Evolutionary conservation across 2,888 invertebrate genomes (phyloP), one percentile per base, ranked within the genome.

Genomic region (Melipona beecheii): DNA sequence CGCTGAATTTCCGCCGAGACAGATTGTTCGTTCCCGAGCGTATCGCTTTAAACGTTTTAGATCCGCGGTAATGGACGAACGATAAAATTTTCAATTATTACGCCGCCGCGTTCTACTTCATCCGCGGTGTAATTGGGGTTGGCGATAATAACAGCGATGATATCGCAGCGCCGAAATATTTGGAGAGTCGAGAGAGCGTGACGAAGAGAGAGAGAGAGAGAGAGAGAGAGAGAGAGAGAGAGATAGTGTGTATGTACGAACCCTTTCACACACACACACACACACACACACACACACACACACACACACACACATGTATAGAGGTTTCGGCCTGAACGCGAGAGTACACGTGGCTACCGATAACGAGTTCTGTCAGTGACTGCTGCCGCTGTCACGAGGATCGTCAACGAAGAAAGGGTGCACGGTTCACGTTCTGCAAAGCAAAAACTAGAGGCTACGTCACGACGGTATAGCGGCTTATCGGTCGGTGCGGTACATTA

Each of bases 401-500:
- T 88, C 87, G 76, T 86, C 88, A 83, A 75, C 84, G 83, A 86
- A 85, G 81, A 83, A 85, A 83, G 86, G 84, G 90, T 76, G 84
- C 82, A 83, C 70, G 43, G 84, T 79, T 86, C 72, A 86, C 89
- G 81, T 82, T 89, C 78, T 83, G 89, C 89, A 31, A 75, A 81
- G 89, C 89, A 92, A 92, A 92, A 92, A 92, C 91, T 92, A 82
- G 90, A 91, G 91, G 91, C 90, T 89, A 90, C 90, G 91, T 92
- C 92, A 91, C 91, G 90, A 88, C 90, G 90, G 92, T 85, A 87
- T 86, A 90, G 80, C 87, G 90, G 94, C 94, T 94, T 94, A 94
- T 94, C 94, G 92, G 93, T 87, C 90, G 92, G 94, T 92, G 93
- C 94, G 94, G 92, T 94, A 94, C 94, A 94, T 94, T 94, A 94